Base-by-base conservation (phyloP, 2,888 invertebrate species). In the Ecliptopera silaceata region DNA sequence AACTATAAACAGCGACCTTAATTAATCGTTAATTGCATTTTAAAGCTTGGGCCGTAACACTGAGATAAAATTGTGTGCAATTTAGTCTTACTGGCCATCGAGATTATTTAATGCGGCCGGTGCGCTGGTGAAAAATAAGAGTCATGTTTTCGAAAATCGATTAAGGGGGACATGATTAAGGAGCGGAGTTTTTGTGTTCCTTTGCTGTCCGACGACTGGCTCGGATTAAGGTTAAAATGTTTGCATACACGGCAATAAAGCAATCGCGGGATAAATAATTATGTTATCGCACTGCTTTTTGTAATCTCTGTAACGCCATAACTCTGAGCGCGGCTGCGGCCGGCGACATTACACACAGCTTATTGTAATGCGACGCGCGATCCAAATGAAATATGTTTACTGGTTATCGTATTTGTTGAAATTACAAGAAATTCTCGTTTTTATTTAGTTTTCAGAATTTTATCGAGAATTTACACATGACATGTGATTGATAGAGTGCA, bases 151-250 rank as follows among this genome's bases (percentile, higher is more conserved):
- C 79, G 80, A 83, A 88, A 86, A 86, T 87, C 87, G 86, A 88
- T 88, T 87, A 87, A 81, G 81, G 73, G 64, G 76, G 83, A 84
- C 84, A 86, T 87, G 86, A 88, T 87, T 84, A 83, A 88, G 80
- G 78, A 77, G 71, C 63, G 61, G 56, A 66, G 75, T 79, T 81
- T 79, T 82, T 82, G 79, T 78, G 66, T 65, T 66, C 68, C 65
- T 67, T 71, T 70, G 66, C 68, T 66, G 68, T 62, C 57, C 61
- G 69, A 57, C 66, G 68, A 71, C 71, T 70, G 74, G 77, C 71
- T 70, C 64, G 65, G 74, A 72, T 74, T 73, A 69, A 76, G 74
- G 75, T 80, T 82, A 78, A 82, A 82, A 84, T 86, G 82, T 87
- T 87, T 85, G 82, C 84, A 80, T 83, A 80, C 74, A 72, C 65